These are phyloP conservation scores for Bubo blakistoni DNA, from an alignment of 2,113 vertebrate genomes.

Conservation along the genomic window DNA sequence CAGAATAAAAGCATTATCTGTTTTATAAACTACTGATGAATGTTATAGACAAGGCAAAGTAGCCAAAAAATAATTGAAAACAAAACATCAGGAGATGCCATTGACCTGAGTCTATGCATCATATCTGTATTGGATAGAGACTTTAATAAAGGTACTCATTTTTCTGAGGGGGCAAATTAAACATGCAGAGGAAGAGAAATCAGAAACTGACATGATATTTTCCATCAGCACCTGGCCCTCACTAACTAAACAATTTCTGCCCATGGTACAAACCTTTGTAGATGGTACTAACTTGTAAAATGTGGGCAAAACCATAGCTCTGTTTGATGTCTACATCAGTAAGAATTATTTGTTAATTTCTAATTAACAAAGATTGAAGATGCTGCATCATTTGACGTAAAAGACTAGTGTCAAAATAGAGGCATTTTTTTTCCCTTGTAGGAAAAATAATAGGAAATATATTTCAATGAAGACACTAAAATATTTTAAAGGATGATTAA, in stretches of 20 bases:
- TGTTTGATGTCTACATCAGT: neutral
- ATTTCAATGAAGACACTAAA: neutral
- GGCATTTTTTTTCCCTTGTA: neutral
- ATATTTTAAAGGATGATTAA: neutral
- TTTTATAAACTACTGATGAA: neutral
- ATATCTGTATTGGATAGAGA: neutral
- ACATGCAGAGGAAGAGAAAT: neutral
- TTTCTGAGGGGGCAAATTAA: neutral
- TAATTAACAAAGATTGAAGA: neutral
- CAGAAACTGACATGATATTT: neutral
- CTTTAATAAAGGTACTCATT: neutral
- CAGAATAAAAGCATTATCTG: neutral
- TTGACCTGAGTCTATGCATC: neutral
- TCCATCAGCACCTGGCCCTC: neutral
- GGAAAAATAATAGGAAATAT: neutral
- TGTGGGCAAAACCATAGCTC: neutral
- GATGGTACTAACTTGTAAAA: neutral
- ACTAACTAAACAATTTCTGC: neutral
- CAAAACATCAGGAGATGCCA: neutral
- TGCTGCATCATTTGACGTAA: neutral
- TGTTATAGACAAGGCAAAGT: neutral
- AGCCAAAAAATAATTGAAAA: neutral
- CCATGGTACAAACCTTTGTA: neutral
- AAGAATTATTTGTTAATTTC: neutral
- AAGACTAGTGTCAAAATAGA: neutral